These are phyloP conservation scores for Leucophora obtusa DNA, from an alignment of 2,888 invertebrate genomes.

Conservation along the genomic window DNA sequence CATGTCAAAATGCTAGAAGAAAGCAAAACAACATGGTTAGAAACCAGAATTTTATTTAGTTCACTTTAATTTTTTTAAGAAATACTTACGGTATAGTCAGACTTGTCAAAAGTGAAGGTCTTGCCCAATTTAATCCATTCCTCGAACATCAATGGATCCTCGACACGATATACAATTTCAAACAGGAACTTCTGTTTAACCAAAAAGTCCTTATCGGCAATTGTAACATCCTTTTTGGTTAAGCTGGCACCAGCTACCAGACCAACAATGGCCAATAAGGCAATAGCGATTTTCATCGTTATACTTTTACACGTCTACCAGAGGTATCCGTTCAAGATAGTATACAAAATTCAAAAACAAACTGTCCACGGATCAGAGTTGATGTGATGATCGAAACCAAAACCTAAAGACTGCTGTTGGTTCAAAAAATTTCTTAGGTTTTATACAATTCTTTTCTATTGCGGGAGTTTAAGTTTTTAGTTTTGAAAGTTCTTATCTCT, in stretches of 20 bases:
- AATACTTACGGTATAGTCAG: constrained; percentile 62
- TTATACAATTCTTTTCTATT: constrained; percentile 17
- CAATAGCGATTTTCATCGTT: constrained; percentile 72
- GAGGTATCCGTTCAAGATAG: background rate
- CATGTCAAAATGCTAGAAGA: constrained; percentile 69
- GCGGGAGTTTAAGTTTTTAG: background rate
- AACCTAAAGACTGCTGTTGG: constrained; percentile 75
- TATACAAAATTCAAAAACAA: constrained; percentile 4
- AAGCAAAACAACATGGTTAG: background rate
- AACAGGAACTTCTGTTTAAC: constrained; percentile 72
- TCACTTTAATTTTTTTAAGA: too few relatives aligned
- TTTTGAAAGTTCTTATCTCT: background rate
- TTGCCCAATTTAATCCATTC: constrained; percentile 77
- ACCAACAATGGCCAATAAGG: constrained; percentile 72
- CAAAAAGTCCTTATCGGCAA: constrained; percentile 70
- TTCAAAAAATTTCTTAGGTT: too few relatives aligned
- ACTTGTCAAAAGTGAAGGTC: constrained; percentile 78
- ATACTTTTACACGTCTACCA: background rate
- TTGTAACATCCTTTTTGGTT: constrained; percentile 65
- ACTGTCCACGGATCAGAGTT: constrained; percentile 68
- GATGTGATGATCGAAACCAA: constrained; percentile 66
- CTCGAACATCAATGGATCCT: constrained; percentile 71
- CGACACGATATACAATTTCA: constrained; percentile 69
- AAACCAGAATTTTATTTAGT: background rate
- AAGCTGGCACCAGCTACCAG: constrained; percentile 70